These are phyloP conservation scores for Drosophila trichaetosa DNA, from an alignment of 2,888 invertebrate species.

Conservation along the genomic window DNA sequence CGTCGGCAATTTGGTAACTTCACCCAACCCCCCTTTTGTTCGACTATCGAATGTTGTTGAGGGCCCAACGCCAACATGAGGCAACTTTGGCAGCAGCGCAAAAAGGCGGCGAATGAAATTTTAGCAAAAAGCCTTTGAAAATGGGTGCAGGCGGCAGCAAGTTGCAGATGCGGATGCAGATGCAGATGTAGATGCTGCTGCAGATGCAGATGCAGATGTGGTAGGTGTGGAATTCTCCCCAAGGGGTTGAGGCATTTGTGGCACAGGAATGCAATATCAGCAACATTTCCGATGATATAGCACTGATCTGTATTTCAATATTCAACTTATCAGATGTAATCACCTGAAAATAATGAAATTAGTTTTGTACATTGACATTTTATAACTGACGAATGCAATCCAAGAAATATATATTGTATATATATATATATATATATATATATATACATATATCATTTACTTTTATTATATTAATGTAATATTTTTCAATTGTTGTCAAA, in stretches of 20 bases:
- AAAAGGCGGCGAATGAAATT: conserved; percentile 72
- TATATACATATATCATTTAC: background rate
- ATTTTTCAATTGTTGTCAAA: too few species aligned
- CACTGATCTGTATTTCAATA: background rate
- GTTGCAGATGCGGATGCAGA: conserved; percentile 1
- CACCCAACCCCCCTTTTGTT: conserved; percentile 7
- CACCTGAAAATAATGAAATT: background rate
- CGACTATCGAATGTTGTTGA: conserved; percentile 1
- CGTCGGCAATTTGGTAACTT: conserved; percentile 72
- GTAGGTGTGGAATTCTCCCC: background rate
- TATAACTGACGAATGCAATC: background rate
- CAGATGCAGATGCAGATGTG: background rate
- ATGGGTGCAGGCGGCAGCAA: conserved; percentile 10
- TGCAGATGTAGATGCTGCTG: background rate
- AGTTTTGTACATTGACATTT: background rate
- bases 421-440: background rate
- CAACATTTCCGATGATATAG: background rate
- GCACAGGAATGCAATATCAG: background rate
- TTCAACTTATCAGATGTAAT: background rate
- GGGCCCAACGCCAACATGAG: conserved; percentile 14
- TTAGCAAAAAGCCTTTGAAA: conserved; percentile 56
- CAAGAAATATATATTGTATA: background rate
- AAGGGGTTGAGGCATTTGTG: background rate
- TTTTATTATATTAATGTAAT: too few species aligned
- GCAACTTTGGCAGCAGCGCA: conserved; percentile 45